These are phyloP conservation scores for Pseudopleuronectes americanus DNA, from an alignment of 2,797 vertebrate genomes.

Conservation along the genomic window DNA sequence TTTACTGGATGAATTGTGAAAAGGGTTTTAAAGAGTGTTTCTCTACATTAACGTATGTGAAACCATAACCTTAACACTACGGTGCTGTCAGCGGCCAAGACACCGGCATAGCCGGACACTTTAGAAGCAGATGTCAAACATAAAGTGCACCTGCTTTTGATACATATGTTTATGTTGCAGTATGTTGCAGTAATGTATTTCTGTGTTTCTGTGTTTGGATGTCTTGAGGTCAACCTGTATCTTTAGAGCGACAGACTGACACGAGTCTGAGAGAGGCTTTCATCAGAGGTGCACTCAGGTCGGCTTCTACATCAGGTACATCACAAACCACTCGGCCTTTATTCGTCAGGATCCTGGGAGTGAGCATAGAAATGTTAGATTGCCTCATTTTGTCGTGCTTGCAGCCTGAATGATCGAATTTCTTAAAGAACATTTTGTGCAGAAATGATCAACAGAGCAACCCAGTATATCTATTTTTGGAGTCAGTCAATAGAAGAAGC, in stretches of 20 bases:
- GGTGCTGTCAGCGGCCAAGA: too few species aligned
- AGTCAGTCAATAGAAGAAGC: not conserved
- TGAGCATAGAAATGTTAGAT: constrained; percentile 6
- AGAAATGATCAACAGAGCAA: constrained; percentile 13
- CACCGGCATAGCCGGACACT: too few species aligned
- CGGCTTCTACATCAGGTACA: not conserved
- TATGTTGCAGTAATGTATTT: not conserved
- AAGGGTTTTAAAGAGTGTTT: too few species aligned
- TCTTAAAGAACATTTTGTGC: constrained; percentile 4
- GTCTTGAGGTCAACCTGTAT: not conserved
- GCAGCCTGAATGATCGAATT: constrained; percentile 9
- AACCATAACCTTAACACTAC: not conserved
- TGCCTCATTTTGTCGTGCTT: constrained; percentile 11
- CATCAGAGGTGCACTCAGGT: not conserved
- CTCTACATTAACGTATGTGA: not conserved
- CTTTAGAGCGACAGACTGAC: not conserved
- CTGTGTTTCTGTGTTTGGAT: constrained; percentile 12
- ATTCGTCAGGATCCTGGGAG: constrained; percentile 3
- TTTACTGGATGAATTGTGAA: not conserved
- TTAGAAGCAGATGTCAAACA: not conserved
- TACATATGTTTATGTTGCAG: not conserved
- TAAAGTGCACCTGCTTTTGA: not conserved
- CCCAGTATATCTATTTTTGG: constrained; percentile 8
- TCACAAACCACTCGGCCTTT: not conserved
- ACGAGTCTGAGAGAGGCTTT: not conserved